Percentiles rank a stretch among this genome's conserved stretches.
Evolutionary conservation across 2,888 invertebrate genomes (phyloP).

Genomic region (Leucoma salicis): DNA sequence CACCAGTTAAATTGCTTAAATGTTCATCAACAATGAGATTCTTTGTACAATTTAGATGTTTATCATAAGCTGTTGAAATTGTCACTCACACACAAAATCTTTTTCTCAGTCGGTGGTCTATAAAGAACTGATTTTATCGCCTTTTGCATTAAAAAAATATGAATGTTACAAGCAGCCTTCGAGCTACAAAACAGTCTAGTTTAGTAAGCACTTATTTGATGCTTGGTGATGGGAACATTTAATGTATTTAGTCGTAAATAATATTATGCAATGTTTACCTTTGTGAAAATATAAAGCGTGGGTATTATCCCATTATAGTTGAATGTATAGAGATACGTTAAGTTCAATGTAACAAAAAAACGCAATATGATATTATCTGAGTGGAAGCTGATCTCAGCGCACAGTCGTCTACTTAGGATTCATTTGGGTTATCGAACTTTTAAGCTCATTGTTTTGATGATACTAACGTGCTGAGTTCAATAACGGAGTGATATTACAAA

Average conservation of each 20-base stretch:
- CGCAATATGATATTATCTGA: neutral
- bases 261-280: no score
- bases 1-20: neutral
- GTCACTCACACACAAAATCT: constrained; percentile 6
- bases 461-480: no score
- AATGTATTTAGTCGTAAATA: no score
- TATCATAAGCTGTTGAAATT: constrained; percentile 14
- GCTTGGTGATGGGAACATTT: no score
- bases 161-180: neutral
- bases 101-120: constrained; percentile 16
- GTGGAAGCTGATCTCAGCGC: neutral
- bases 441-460: neutral
- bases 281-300: no score
- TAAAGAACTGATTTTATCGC: neutral
- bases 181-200: neutral
- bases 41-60: constrained; percentile 1
- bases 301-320: no score
- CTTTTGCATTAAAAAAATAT: neutral
- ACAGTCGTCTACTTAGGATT: no score
- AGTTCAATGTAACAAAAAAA: no score
- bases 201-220: no score
- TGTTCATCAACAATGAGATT: neutral
- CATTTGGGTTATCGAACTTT: neutral
- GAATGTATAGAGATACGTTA: no score
- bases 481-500: no score